Percentiles rank a stretch among this genome's conserved stretches.
Evolutionary conservation across 2,888 invertebrate species (phyloP).

Genomic region (Acanthosoma haemorrhoidale): DNA sequence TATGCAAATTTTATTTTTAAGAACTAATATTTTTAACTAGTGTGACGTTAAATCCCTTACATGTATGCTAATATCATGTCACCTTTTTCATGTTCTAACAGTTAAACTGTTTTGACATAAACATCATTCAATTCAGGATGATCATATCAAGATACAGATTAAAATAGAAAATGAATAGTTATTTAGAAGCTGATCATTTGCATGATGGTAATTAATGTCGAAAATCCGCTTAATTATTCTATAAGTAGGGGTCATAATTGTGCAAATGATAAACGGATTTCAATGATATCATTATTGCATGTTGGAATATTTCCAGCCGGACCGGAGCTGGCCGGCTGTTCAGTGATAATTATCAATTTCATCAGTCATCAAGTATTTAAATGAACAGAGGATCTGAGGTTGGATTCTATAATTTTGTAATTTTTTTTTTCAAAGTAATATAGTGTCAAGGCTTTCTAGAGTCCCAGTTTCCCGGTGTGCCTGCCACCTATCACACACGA

Average conservation of each 20-base stretch:
- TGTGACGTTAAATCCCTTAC: no score
- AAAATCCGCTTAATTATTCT: background rate
- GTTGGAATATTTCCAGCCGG: background rate
- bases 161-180: background rate
- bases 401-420: background rate
- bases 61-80: no score
- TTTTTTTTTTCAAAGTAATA: background rate
- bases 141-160: no score
- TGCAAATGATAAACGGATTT: background rate
- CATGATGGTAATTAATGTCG: background rate
- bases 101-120: no score
- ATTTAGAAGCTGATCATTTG: background rate
- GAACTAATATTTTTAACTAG: no score
- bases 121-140: no score
- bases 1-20: no score
- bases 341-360: background rate
- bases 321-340: no score
- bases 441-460: constrained; percentile 5
- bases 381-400: background rate
- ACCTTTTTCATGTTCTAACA: no score
- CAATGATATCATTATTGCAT: background rate
- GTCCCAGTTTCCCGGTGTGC: background rate
- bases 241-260: background rate
- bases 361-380: background rate
- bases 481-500: background rate